A percentile compares a stretch with the other conserved stretches of the same genome.
phyloP scores from a whole-genome alignment of 2,888 invertebrate genomes.

The Siphlonurus alternatus region DNA sequence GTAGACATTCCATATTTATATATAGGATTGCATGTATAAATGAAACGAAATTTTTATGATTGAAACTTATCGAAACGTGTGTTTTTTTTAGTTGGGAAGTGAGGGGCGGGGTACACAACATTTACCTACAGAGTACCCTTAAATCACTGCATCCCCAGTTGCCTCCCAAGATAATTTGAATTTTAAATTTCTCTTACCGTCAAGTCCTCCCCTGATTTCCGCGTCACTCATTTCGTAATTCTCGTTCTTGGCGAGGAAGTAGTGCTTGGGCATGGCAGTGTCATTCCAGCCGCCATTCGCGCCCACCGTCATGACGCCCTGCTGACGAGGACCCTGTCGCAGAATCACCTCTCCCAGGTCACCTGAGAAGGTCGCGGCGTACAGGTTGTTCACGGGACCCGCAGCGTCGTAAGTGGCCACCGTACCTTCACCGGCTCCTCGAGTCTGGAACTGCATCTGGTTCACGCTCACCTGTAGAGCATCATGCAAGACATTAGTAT shows the following conservation, averaged over 20 bases:
- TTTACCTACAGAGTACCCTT: too few species aligned
- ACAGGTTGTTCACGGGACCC: not conserved
- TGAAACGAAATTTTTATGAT: too few species aligned
- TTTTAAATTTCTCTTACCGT: slow-evolving; percentile 7
- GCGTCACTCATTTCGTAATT: slow-evolving; percentile 13
- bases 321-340: slow-evolving; percentile 8
- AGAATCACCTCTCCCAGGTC: slow-evolving; percentile 13
- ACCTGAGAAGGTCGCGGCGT: slow-evolving; percentile 6
- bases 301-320: slow-evolving; percentile 7
- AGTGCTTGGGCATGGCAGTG: slow-evolving; percentile 10
- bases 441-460: not conserved
- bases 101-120: too few species aligned
- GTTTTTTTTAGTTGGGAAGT: too few species aligned
- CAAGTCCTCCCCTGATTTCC: slow-evolving; percentile 13
- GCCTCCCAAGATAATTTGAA: too few species aligned
- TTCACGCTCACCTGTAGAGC: not conserved
- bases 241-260: slow-evolving; percentile 10
- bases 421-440: not conserved
- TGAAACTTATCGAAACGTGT: too few species aligned
- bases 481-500: too few species aligned
- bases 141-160: too few species aligned
- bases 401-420: not conserved
- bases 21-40: too few species aligned
- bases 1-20: too few species aligned
- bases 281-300: slow-evolving; percentile 14